A percentile compares a stretch with the other conserved stretches of the same genome.
Evolutionary conservation across 92 coral and sea anemone genomes (phyloP).

Genomic region (Siderastrea radians): DNA sequence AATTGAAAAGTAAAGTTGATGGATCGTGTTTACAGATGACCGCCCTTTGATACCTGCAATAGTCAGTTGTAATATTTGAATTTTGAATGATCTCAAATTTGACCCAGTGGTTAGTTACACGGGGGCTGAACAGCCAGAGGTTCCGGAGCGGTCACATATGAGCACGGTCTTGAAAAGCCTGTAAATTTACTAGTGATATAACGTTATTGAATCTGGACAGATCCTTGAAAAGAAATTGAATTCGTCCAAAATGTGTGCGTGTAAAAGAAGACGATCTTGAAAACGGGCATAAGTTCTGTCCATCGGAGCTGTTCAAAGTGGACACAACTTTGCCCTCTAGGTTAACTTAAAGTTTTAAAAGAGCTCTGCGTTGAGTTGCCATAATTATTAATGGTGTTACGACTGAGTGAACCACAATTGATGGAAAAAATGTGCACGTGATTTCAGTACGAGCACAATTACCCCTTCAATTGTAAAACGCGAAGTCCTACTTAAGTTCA

Average conservation of each 20-base stretch:
- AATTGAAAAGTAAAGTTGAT: background rate
- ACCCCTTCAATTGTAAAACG: no score
- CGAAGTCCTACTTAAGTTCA: no score
- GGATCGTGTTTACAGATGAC: background rate
- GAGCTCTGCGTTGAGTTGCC: no score
- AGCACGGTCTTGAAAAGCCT: background rate
- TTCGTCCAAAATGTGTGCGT: background rate
- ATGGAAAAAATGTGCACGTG: no score
- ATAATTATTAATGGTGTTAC: no score
- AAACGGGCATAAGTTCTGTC: no score
- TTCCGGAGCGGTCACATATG: background rate
- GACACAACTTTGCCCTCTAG: no score
- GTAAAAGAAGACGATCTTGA: background rate
- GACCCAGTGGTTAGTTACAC: no score
- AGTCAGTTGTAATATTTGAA: background rate
- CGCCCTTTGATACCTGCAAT: background rate
- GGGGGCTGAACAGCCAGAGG: background rate
- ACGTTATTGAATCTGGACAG: background rate
- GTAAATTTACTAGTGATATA: background rate
- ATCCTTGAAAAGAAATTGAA: background rate
- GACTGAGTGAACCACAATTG: no score
- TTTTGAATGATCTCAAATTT: background rate
- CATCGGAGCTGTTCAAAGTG: background rate
- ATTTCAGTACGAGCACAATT: no score
- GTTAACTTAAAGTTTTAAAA: no score